Conservation (phyloP, 2,113 vertebrate species). For the Pelusios castaneus region DNA sequence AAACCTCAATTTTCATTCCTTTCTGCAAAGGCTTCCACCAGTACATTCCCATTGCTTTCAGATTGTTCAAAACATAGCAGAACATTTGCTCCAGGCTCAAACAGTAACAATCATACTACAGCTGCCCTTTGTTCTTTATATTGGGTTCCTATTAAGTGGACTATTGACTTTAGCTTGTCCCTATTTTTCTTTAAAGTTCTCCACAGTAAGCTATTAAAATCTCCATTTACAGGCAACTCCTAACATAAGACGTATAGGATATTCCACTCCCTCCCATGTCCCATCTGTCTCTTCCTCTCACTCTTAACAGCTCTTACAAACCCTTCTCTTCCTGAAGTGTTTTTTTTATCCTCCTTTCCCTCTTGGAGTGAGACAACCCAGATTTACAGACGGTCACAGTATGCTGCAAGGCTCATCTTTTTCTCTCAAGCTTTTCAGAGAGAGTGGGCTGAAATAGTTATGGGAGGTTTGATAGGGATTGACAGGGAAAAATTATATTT, state of each 20-base stretch:
- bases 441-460: not conserved
- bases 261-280: slow-evolving; percentile 13
- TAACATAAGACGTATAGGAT: slow-evolving; percentile 49
- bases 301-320: not conserved
- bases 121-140: not conserved
- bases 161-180: not conserved
- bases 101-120: not conserved
- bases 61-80: not conserved
- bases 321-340: not conserved
- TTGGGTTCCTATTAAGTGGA: not conserved
- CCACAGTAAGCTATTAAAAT: not conserved
- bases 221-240: not conserved
- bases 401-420: not conserved
- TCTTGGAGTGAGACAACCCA: not conserved
- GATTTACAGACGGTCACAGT: not conserved
- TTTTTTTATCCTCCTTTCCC: not conserved
- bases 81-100: not conserved
- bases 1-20: not conserved
- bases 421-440: not conserved
- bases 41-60: not conserved
- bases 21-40: not conserved
- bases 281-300: slow-evolving; percentile 34
- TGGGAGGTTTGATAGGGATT: not conserved
- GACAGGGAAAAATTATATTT: not conserved
- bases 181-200: slow-evolving; percentile 20